Evolutionary conservation across 2,797 vertebrate species (phyloP).

Genomic region (Odontamblyopus rebecca): DNA sequence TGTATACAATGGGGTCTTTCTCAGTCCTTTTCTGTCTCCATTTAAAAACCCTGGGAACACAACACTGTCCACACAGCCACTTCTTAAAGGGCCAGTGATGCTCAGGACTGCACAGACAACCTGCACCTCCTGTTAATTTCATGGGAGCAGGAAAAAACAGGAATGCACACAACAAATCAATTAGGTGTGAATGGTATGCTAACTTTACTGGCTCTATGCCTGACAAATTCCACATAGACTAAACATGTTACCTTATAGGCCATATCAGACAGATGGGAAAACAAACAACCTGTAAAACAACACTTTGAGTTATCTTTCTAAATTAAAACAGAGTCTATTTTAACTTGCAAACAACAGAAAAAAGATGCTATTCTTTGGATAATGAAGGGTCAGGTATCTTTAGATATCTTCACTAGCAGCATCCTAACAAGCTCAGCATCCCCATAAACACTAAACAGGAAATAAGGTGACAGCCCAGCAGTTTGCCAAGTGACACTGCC

Average conservation of each 20-base stretch:
- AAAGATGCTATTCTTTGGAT: too few relatives aligned
- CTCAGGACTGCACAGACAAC: slow-evolving; percentile 36
- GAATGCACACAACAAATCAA: slow-evolving; percentile 38
- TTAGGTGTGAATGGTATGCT: slow-evolving; percentile 42
- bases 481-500: neutral
- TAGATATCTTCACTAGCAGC: neutral
- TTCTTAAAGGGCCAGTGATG: slow-evolving; percentile 77
- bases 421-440: neutral
- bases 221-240: slow-evolving; percentile 23
- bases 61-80: slow-evolving; percentile 62
- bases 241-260: slow-evolving; percentile 30
- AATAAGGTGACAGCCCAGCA: neutral
- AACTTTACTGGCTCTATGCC: slow-evolving; percentile 23
- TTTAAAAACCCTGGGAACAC: slow-evolving; percentile 82
- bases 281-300: slow-evolving; percentile 17
- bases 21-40: slow-evolving; percentile 75
- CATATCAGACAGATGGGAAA: slow-evolving; percentile 10
- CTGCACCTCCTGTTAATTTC: slow-evolving; percentile 45
- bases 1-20: slow-evolving; percentile 82
- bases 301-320: slow-evolving; percentile 51
- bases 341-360: neutral
- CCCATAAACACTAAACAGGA: neutral
- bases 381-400: too few relatives aligned
- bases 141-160: slow-evolving; percentile 27
- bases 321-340: neutral